Percentiles rank a stretch among this genome's conserved stretches.
Evolutionary conservation across 2,888 invertebrate species (phyloP).

Genomic region (Buathra laborator): DNA sequence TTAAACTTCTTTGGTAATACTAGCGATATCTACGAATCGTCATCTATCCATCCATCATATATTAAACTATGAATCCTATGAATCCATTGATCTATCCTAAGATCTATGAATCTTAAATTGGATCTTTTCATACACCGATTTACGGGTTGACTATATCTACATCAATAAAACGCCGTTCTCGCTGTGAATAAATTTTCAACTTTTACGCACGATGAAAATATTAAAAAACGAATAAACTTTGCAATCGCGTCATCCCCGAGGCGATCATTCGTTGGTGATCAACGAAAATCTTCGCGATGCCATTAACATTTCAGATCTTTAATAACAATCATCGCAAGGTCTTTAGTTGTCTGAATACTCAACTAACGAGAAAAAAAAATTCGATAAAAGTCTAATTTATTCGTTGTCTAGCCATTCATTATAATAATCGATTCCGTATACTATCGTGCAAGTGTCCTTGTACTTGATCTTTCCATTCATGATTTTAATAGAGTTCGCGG

Average conservation of each 20-base stretch:
- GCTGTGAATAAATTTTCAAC: slow-evolving; percentile 2
- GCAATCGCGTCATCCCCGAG: not conserved
- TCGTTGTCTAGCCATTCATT: not conserved
- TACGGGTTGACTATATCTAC: not conserved
- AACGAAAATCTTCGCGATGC: slow-evolving; percentile 1
- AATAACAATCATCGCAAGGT: not conserved
- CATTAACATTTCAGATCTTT: slow-evolving; percentile 29
- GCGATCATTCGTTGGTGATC: not conserved
- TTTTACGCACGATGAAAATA: slow-evolving; percentile 1
- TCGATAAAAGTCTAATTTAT: not conserved
- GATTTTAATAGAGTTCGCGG: slow-evolving; percentile 15
- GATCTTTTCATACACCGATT: not conserved
- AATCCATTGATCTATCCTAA: not conserved
- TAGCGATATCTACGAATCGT: not conserved
- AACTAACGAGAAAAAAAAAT: not conserved
- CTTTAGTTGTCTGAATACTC: not conserved
- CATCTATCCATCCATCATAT: too few relatives aligned
- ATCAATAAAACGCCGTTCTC: not conserved
- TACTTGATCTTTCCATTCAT: slow-evolving; percentile 51
- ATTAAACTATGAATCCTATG: not conserved
- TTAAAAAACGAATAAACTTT: not conserved
- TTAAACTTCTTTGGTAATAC: not conserved
- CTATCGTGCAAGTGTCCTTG: slow-evolving; percentile 28
- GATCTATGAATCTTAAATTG: not conserved
- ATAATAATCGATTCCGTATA: not conserved